Conservation (phyloP, 2,797 vertebrate genomes). For the Neosilurus mollespiculum region DNA sequence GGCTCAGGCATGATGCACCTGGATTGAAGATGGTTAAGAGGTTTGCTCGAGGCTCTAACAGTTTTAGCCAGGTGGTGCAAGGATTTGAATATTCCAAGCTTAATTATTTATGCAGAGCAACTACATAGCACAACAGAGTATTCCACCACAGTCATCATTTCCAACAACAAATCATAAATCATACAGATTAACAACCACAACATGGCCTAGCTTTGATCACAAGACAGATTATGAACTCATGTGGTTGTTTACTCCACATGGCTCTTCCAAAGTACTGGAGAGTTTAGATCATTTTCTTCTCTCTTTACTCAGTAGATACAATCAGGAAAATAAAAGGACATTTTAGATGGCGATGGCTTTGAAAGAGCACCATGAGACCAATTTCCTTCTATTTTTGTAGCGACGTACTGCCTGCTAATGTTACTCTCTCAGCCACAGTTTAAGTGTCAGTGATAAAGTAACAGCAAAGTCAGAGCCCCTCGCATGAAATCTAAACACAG, state of each 20-base stretch:
- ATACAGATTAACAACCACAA: neutral
- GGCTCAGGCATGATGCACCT: neutral
- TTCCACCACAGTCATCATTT: neutral
- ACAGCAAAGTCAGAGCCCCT: neutral
- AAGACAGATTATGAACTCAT: neutral
- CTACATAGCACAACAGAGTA: neutral
- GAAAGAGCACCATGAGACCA: neutral
- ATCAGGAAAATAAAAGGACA: neutral
- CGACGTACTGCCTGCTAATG: neutral
- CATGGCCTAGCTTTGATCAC: neutral
- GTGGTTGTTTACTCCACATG: neutral
- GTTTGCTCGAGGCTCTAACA: neutral
- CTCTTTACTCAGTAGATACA: neutral
- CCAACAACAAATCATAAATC: neutral
- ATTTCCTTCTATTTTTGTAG: neutral
- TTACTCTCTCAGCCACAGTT: neutral
- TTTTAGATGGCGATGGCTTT: neutral
- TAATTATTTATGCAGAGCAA: neutral
- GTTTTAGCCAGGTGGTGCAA: neutral
- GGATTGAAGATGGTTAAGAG: neutral
- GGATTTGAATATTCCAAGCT: neutral
- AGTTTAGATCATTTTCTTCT: neutral
- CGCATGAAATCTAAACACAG: neutral
- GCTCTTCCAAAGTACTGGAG: neutral
- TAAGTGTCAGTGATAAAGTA: neutral